Base-by-base conservation (phyloP, 1,140 invertebrate species). In the Subanguina moxae region DNA sequence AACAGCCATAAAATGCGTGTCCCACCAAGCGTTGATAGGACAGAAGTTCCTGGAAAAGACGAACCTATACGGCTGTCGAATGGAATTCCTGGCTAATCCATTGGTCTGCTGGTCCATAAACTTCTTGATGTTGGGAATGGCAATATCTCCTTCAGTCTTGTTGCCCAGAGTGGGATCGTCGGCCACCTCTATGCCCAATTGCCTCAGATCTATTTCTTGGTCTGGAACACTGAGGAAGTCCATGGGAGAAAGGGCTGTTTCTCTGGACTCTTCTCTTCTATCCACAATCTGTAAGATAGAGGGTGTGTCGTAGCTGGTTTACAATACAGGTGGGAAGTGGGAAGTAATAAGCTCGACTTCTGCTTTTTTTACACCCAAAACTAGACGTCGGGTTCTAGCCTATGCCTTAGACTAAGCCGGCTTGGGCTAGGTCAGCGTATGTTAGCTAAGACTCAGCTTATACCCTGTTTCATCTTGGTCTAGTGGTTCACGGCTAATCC, bases 81-180 rank as follows among this genome's bases (percentile, higher is more conserved):
- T 82, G 0, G 76, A 77, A 70, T 82, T 80, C 21, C 76, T 61
- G 25, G 67, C 73, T 43, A 80, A 46, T 11, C 62, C 64, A 23
- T 66, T 67, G 21, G 59, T 45, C 46, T 69, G 63, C 17, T 70
- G 71, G 21, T 80, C 73, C 57, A 78, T 77, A 62, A 76, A 78
- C 21, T 64, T 56, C 38, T 72, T 65, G 1, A 70, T 45, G 30
- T 80, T 71, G 11, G 73, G 62, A 19, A 76, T 63, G 3, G 66
- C 65, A 66, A 81, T 81, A 59, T 81, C 79, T 23, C 79, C 79
- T 63, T 81, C 79, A n/a, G 71, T 62, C 21, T 77, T 69, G 32
- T 71, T 72, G 38, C 80, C 80, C 23, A 81, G 61, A 0, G 79
- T 81, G 38, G 79, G 80, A 52, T 81, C 79, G 25, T 78, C 75